Evolutionary conservation across 2,888 invertebrate genomes (phyloP), one percentile per base, ranked within the genome.

Genomic region (Torymus tubicola): DNA sequence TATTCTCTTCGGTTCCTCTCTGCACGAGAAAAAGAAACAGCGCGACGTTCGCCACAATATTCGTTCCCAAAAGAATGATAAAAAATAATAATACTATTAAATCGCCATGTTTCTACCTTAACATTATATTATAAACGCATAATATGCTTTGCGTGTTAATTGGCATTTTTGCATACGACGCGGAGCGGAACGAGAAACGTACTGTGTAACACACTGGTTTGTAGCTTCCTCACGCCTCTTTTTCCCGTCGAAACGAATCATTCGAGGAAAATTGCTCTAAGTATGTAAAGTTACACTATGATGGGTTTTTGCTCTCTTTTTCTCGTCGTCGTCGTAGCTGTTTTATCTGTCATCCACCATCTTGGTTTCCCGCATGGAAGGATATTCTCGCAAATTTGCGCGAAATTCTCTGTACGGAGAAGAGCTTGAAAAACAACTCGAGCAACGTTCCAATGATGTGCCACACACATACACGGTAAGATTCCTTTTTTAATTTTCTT

Each of bases 71-170:
- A 76, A 72, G 72, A 75, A 64, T 70, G 83, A 84, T 87, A 86
- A 87, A 87, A 88, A 87, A 86, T 87, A 87, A 87, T 87, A 88
- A 87, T 87, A 87, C 87, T 88, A 87, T 86, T 82, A 84, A 86
- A 86, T 84, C 81, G 83, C 71, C 71, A 75, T 8, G 42, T 63
- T n/a, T 63, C 31, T 76, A 75, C 16, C 2, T 24, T 72, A 76
- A 71, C 81, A 83, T 82, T 84, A 78, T 71, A 67, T 61, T 42
- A 67, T 61, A 75, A 68, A 31, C 52, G 55, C 74, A 64, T 50
- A 79, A 63, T 67, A 53, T 58, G 50, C 18, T 69, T 74, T 5
- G n/a, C 53, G 21, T 72, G 61, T 71, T 67, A 21, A 57, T 74
- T 57, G 12, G 42, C 57, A 79, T 65, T 75, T 79, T 79, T 42